Base-by-base conservation (phyloP, 2,113 vertebrate genomes). In the Herpetotheres cachinnans region DNA sequence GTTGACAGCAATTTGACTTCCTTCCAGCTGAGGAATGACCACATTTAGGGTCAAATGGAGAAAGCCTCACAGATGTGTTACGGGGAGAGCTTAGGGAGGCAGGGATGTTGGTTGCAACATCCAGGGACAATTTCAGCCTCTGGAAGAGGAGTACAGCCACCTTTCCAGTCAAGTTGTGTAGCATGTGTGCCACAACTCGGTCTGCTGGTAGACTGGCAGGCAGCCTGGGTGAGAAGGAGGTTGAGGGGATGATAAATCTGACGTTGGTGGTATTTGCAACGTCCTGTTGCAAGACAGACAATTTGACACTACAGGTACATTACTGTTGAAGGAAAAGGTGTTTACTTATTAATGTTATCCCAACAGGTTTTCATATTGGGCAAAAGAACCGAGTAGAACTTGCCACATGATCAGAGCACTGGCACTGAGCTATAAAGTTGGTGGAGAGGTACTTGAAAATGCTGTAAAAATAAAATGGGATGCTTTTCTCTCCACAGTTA, bases 401-500 rank as follows among this genome's bases (percentile, higher is more conserved):
- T 91, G 42, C 58, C 62, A n/a, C 5, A 0, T 30, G 44, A 54
- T 42, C 46, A 86, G 18, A 84, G 16, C 59, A 29, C 11, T 78
- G 9, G 11, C 29, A 25, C 17, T 47, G 79, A 84, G 18, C 61
- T 76, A 1, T 46, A 14, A 40, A 10, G 16, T 1, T 90, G 38
- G 21, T 38, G 38, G 22, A 47, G 29, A 71, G 24, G 11, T 55
- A 27, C 42, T 81, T 73, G 47, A 54, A 86, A 88, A 42, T 55
- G 49, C 30, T 72, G 30, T 80, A 11, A 79, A 85, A 94, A 71
- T 83, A 78, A 95, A 97, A 20, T 11, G 61, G 42, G 59, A 46
- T 42, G 47, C 52, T 95, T 95, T 54, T 94, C 69, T 97, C 81
- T 97, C 78, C 92, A 44, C 98, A 99, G 99, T 92, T 99, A 99